Conservation (phyloP, 2,888 invertebrate genomes). For the Pollenia angustigena region DNA sequence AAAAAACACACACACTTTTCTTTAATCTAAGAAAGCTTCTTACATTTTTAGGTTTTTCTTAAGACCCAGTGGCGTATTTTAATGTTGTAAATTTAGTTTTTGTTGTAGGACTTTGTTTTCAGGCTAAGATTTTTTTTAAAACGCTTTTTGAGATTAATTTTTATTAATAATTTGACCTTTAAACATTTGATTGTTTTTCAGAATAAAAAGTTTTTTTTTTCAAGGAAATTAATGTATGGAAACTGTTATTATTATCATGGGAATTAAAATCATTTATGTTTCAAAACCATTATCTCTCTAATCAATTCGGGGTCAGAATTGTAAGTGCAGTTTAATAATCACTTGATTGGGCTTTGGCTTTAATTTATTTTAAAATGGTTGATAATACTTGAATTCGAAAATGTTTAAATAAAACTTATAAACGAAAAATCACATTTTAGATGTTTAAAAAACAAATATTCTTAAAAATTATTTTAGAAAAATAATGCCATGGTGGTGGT, state of each 20-base stretch:
- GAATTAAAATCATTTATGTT: constrained; percentile 11
- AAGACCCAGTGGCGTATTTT: not conserved
- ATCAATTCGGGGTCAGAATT: not conserved
- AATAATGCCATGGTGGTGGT: too few species aligned
- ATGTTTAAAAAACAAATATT: too few species aligned
- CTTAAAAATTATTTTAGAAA: too few species aligned
- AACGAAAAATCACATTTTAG: too few species aligned
- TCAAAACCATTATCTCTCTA: not conserved
- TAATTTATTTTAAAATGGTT: not conserved
- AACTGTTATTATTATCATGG: constrained; percentile 15
- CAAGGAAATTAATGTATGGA: not conserved
- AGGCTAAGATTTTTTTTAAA: constrained; percentile 25
- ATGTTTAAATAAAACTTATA: too few species aligned
- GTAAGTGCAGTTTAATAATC: not conserved
- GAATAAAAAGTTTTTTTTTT: not conserved
- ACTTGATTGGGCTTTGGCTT: not conserved
- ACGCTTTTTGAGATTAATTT: constrained; percentile 54
- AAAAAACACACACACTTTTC: not conserved
- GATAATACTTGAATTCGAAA: not conserved
- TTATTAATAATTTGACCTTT: constrained; percentile 48
- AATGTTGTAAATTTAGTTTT: not conserved
- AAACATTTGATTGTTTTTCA: constrained; percentile 6
- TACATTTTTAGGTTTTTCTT: not conserved
- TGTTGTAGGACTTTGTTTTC: constrained; percentile 9
- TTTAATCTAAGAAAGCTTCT: not conserved